Evolutionary conservation across 2,888 invertebrate genomes (phyloP).

Genomic region (Rapana venosa): DNA sequence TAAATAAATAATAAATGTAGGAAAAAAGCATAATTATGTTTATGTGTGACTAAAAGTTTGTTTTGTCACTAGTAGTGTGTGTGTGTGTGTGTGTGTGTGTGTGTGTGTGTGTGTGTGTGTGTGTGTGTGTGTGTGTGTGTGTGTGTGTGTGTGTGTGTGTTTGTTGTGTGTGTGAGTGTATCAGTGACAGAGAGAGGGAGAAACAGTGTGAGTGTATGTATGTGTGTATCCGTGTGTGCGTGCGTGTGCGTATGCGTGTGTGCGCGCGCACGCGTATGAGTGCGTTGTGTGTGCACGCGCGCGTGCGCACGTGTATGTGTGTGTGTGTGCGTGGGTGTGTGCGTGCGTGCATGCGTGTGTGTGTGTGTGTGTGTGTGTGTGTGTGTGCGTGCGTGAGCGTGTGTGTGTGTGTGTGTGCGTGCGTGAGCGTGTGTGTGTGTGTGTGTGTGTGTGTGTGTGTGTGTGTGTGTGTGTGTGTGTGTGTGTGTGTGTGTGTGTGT

Average conservation of each 20-base stretch:
- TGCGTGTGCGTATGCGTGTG: neutral
- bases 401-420: no score
- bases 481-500: no score
- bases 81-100: neutral
- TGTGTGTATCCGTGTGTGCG: neutral
- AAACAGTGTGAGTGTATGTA: neutral
- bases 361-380: neutral
- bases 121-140: neutral
- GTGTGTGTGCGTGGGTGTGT: neutral
- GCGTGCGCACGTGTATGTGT: neutral
- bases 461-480: no score
- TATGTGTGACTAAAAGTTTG: no score
- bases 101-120: constrained; percentile 5
- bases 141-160: constrained; percentile 8
- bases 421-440: no score
- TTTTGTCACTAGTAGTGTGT: no score
- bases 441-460: no score
- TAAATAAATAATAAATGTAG: no score
- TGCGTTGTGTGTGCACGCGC: neutral
- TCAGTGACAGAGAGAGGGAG: no score
- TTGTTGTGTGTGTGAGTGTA: neutral
- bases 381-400: neutral
- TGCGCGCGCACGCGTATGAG: neutral
- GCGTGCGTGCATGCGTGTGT: neutral
- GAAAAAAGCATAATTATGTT: no score